Percentiles rank a stretch among this genome's conserved stretches.
Conservation (phyloP, 1,140 invertebrate genomes). For the Plectrocnemia conspersa region DNA sequence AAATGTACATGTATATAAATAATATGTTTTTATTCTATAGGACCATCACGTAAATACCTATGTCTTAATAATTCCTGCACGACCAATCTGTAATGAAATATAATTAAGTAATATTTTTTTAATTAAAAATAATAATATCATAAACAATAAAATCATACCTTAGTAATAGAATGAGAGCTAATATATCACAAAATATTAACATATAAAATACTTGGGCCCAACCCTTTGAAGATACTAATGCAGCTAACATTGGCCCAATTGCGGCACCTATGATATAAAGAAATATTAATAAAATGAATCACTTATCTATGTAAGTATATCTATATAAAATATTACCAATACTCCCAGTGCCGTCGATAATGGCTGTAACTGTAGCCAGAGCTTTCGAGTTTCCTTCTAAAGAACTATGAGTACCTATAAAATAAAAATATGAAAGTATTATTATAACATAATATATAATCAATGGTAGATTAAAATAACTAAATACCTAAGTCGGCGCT, state of each 20-base stretch:
- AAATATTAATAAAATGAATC: slow-evolving; percentile 9
- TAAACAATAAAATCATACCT: slow-evolving; percentile 37
- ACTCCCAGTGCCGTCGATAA: slow-evolving; percentile 94
- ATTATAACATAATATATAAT: not conserved
- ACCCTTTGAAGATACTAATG: slow-evolving; percentile 65
- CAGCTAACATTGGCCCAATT: slow-evolving; percentile 83
- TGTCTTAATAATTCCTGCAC: slow-evolving; percentile 20
- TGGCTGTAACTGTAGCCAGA: slow-evolving; percentile 91
- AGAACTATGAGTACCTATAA: slow-evolving; percentile 65
- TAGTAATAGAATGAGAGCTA: slow-evolving; percentile 68
- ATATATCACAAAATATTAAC: slow-evolving; percentile 77
- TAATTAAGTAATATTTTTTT: not conserved
- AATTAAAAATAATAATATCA: not conserved
- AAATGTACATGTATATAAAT: not conserved
- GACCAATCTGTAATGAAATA: slow-evolving; percentile 39
- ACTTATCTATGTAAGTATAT: not conserved
- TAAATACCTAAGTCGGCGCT: slow-evolving; percentile 82
- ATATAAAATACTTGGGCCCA: slow-evolving; percentile 92
- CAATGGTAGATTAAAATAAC: not conserved
- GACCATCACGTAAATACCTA: slow-evolving; percentile 3
- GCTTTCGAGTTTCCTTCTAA: slow-evolving; percentile 83
- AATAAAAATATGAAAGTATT: slow-evolving; percentile 12
- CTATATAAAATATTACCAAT: slow-evolving; percentile 57
- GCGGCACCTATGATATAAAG: slow-evolving; percentile 66
- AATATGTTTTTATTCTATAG: slow-evolving; percentile 10